These are phyloP conservation scores for Zosterops borbonicus DNA, from an alignment of 2,113 vertebrate genomes.

Conservation along the genomic window DNA sequence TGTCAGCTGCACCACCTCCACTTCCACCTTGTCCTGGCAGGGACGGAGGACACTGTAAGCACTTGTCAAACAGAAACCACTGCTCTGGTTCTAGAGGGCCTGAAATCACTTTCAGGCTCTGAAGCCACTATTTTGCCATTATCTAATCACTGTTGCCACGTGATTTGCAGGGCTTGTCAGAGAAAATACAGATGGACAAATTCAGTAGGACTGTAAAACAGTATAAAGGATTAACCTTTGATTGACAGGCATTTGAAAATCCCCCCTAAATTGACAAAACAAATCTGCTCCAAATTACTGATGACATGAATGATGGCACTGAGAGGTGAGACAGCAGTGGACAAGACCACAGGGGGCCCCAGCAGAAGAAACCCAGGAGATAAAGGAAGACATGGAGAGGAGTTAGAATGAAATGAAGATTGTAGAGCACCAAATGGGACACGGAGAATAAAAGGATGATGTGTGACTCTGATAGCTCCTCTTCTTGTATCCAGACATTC, in stretches of 20 bases:
- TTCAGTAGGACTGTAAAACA: background rate
- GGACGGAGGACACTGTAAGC: background rate
- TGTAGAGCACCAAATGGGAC: background rate
- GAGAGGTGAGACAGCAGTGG: background rate
- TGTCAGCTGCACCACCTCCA: conserved; percentile 87
- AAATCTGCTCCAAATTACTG: background rate
- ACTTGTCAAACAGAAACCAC: background rate
- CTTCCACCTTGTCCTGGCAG: conserved; percentile 86
- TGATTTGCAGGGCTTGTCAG: background rate
- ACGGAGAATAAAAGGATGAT: background rate
- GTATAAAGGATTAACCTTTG: background rate
- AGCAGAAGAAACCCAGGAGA: background rate
- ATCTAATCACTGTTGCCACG: background rate
- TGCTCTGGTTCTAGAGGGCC: background rate
- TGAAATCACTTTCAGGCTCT: background rate
- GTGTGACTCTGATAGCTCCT: background rate
- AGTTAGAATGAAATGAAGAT: background rate
- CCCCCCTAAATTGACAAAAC: background rate
- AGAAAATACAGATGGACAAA: background rate
- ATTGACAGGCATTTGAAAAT: background rate
- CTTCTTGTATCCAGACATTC: background rate
- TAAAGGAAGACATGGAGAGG: background rate
- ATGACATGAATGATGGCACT: background rate
- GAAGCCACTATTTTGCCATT: background rate
- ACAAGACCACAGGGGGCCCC: background rate